Evolutionary conservation across 2,797 vertebrate species (phyloP), one percentile per base, ranked within the genome.

Genomic region (Dicrostonyx torquatus): DNA sequence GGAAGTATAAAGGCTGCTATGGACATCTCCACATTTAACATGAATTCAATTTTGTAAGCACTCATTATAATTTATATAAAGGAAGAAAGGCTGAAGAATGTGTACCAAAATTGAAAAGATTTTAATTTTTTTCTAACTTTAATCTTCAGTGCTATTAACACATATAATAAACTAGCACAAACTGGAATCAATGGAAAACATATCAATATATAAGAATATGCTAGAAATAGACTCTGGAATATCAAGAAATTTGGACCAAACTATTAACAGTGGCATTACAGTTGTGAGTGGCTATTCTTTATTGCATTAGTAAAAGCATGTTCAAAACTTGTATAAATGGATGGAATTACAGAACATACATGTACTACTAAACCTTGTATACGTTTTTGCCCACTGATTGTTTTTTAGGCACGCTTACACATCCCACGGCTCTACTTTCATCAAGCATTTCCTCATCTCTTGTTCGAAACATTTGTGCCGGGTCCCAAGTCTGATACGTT

Each of bases 51-150:
- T 89, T 53, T 90, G 11, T 20, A 55, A 76, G 29, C 66, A 55
- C 40, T 72, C 6, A 87, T 53, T 76, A 60, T 53, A 86, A 78
- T 88, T 89, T 50, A 45, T 45, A 45, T 89, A 66, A 87, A 87
- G 48, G 79, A 83, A 53, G 37, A 62, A 88, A 48, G 79, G 75
- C 1, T 37, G 15, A 90, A 88, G 64, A 89, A 91, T 87, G 64
- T 37, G 10, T 31, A 55, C 37, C 53, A 64, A 90, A 66, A 68
- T 43, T 45, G 31, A 90, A 93, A 86, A 68, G n/a, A 90, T 29
- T 68, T 94, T 64, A 62, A 75, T 10, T 73, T 90, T 88, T 86
- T 89, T 87, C 48, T 72, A 85, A 64, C 78, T 89, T 93, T 70
- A 94, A 84, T 90, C 37, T 45, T 95, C 37, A 80, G 14, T 82